These are phyloP conservation scores for Thysanoteuthis rhombus DNA, from an alignment of 2,888 invertebrate species.

Conservation along the genomic window DNA sequence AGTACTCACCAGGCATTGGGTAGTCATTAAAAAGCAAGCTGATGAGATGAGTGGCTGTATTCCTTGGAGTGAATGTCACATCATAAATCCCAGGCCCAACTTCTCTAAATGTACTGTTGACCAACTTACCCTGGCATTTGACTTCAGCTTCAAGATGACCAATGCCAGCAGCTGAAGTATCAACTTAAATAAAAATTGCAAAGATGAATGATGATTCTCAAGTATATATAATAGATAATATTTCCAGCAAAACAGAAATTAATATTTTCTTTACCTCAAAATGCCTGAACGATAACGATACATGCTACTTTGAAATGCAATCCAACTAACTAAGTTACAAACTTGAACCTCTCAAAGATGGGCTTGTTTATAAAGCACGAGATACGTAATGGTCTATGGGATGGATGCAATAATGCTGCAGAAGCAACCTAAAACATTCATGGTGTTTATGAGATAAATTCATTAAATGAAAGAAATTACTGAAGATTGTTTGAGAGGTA, in stretches of 20 bases:
- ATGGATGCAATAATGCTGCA: too few species aligned
- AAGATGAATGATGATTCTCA: neutral
- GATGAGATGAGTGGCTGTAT: conserved; percentile 88
- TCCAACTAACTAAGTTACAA: too few species aligned
- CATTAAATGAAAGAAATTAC: too few species aligned
- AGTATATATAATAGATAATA: neutral
- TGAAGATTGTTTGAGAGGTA: too few species aligned
- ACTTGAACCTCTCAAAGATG: too few species aligned
- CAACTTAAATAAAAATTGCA: conserved; percentile 76
- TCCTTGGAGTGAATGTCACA: conserved; percentile 85
- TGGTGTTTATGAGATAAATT: too few species aligned
- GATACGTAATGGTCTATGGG: too few species aligned
- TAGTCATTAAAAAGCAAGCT: conserved; percentile 75
- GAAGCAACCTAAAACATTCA: too few species aligned
- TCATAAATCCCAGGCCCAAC: conserved; percentile 77
- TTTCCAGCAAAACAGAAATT: neutral
- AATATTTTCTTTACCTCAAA: too few species aligned
- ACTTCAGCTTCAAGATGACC: conserved; percentile 73
- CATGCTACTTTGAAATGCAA: too few species aligned
- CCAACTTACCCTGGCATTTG: conserved; percentile 40
- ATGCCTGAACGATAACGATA: too few species aligned
- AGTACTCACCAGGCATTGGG: conserved; percentile 65
- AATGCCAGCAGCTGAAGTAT: conserved; percentile 93
- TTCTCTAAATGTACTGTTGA: conserved; percentile 41
- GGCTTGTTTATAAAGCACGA: too few species aligned